Evolutionary conservation across 1,140 invertebrate species (phyloP), one percentile per base, ranked within the genome.

Genomic region (Rhyzopertha dominica): DNA sequence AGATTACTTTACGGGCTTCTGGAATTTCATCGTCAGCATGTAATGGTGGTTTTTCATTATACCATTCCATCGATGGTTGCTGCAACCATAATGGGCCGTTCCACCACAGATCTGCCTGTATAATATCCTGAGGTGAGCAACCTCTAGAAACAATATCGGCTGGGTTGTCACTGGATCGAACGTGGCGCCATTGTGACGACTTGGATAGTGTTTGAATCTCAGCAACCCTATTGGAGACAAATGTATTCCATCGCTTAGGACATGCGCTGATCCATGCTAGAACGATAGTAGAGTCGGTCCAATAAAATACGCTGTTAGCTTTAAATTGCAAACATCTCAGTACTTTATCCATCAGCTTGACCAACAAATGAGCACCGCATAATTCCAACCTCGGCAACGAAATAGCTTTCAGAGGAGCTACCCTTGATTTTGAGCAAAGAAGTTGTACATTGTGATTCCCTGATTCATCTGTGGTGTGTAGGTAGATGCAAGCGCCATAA

Each of bases 221-320:
- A 0, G 54, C 20, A 0, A 69, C 61, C 17, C 66, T 26, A 58
- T 70, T 70, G 0, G 55, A 55, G 0, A 63, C 59, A 36, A 67
- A 70, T 0, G 57, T 54, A 26, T 54, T 56, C 42, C 64, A 56
- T 12, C 35, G 23, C 24, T 35, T 44, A 8, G 66, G 60, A 5
- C 52, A 41, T 16, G 47, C 54, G 5, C 48, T 55, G 12, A 69
- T 44, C 69, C 67, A 71, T 4, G 53, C 51, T 12, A 69, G 35
- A 1, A 69, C 63, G 3, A 68, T 59, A 1, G 59, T 67, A 3
- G 65, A 68, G 41, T 71, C 62, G 1, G 56, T 59, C 66, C 67
- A 69, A 48, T n/a, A n/a, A 56, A n/a, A n/a, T n/a, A n/a, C n/a
- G n/a, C n/a, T n/a, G n/a, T n/a, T n/a, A n/a, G n/a, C n/a, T n/a